A percentile compares a stretch with the other conserved stretches of the same genome.
Evolutionary conservation across 2,888 invertebrate species (phyloP).

Genomic region (Acanthosepion esculentum): DNA sequence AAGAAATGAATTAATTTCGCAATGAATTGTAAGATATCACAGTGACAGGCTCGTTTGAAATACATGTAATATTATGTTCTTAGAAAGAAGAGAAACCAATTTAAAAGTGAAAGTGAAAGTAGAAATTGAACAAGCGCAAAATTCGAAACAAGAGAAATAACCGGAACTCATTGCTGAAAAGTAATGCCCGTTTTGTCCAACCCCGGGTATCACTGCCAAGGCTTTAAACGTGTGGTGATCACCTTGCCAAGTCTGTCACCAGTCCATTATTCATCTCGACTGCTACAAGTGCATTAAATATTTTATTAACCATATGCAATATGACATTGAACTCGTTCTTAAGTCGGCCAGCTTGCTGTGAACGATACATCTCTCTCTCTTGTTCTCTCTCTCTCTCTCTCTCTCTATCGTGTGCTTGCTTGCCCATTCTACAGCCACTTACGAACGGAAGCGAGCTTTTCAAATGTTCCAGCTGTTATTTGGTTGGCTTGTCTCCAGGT

Average conservation of each 20-base stretch:
- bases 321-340: not conserved
- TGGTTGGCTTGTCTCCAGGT: slow-evolving; percentile 33
- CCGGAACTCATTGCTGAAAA: not conserved
- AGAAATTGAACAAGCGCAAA: not conserved
- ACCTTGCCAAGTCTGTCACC: not conserved
- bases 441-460: slow-evolving; percentile 5
- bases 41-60: too few species aligned
- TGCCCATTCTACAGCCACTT: slow-evolving; percentile 7
- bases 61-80: too few species aligned
- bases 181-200: not conserved
- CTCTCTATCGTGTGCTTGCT: not conserved
- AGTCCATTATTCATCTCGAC: not conserved
- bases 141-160: not conserved
- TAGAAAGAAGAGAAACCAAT: too few species aligned
- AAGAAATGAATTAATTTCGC: too few species aligned
- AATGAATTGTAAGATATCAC: too few species aligned
- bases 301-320: not conserved
- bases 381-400: not conserved
- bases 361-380: not conserved
- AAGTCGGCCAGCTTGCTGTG: not conserved
- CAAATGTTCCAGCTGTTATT: not conserved
- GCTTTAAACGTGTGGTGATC: slow-evolving; percentile 1
- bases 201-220: not conserved
- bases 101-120: too few species aligned
- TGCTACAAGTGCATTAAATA: not conserved